Conservation (phyloP, 2,888 invertebrate genomes). For the Sipha maydis region DNA sequence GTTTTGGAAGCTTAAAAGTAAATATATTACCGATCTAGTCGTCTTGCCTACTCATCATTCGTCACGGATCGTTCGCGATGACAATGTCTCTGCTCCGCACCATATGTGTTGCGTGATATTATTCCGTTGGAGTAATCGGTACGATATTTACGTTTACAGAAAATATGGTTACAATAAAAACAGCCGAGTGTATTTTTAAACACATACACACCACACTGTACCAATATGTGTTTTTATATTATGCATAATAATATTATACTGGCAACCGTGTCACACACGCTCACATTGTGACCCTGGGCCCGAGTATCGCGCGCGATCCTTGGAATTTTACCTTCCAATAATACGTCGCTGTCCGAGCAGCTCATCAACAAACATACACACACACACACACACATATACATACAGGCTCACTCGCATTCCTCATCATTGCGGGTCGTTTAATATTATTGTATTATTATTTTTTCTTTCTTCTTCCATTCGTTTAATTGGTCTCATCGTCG, state of each 20-base stretch:
- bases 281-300: slow-evolving; percentile 50
- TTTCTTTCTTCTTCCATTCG: slow-evolving; percentile 13
- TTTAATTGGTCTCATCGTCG: slow-evolving; percentile 25
- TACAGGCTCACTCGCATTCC: slow-evolving; percentile 32
- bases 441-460: slow-evolving; percentile 44
- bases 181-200: slow-evolving; percentile 29
- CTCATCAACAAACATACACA: too few relatives aligned
- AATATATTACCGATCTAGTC: neutral
- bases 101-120: neutral
- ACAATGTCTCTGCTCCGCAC: neutral
- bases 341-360: slow-evolving; percentile 1
- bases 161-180: slow-evolving; percentile 44
- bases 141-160: neutral
- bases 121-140: neutral
- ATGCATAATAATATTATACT: neutral
- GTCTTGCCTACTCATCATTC: neutral
- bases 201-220: neutral
- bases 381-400: too few relatives aligned
- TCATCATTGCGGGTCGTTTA: slow-evolving; percentile 24
- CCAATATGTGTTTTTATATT: neutral
- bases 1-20: neutral
- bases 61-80: neutral
- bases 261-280: slow-evolving; percentile 37
- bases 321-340: slow-evolving; percentile 59
- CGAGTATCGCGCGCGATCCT: slow-evolving; percentile 50